Percentiles rank a stretch among this genome's conserved stretches.
phyloP scores from a whole-genome alignment of 2,113 vertebrate genomes.

The Lasiurus borealis region DNA sequence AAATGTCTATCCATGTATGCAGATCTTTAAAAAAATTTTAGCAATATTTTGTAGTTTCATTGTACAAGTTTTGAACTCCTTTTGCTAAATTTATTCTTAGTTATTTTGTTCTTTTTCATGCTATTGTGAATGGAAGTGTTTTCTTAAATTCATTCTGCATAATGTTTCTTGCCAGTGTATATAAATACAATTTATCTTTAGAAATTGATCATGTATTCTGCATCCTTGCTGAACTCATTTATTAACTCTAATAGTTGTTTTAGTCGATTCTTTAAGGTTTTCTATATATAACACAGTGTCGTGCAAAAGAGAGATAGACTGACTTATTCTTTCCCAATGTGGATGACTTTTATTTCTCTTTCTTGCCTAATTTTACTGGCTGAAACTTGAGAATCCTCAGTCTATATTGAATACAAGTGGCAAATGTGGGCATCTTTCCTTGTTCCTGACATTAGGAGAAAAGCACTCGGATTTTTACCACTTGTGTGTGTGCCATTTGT shows the following conservation, averaged over 20 bases:
- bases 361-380: background rate
- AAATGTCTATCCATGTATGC: background rate
- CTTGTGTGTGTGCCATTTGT: background rate
- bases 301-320: conserved; percentile 16
- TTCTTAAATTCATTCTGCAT: conserved; percentile 15
- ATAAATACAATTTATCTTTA: background rate
- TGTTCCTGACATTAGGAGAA: background rate
- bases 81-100: conserved; percentile 32
- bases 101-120: background rate
- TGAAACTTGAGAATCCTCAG: background rate
- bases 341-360: background rate
- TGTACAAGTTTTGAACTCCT: background rate
- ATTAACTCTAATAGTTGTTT: conserved; percentile 2
- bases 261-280: background rate
- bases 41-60: background rate
- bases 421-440: background rate
- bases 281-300: background rate
- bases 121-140: background rate
- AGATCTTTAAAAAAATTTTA: background rate
- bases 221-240: background rate
- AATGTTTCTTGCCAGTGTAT: conserved; percentile 7
- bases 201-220: background rate
- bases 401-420: background rate
- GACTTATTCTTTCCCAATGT: background rate
- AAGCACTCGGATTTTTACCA: background rate